Evolutionary conservation across 1,140 invertebrate species (phyloP), one percentile per base, ranked within the genome.

Genomic region (Danaus plexippus): DNA sequence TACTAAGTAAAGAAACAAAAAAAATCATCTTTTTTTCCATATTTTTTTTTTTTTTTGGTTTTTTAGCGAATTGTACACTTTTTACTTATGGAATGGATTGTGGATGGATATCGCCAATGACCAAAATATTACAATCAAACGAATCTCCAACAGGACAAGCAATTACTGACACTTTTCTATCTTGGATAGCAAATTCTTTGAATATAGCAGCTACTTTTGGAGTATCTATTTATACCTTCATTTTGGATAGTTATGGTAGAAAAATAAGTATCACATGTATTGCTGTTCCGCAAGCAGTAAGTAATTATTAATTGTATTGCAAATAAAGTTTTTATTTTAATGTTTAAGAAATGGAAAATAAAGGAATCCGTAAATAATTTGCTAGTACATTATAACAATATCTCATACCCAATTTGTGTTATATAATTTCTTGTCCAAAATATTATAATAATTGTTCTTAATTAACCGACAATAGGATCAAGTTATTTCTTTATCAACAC

Each of bases 61-160:
- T 57, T 61, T 15, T 47, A 65, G 63, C 53, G 18, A 59, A 55
- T 45, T 7, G 47, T 11, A 46, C 53, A 22, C 11, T 52, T 4
- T 22, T 63, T 1, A 13, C 46, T 0, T 63, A 59, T 46, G 61
- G 61, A 4, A 40, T 59, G 11, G 61, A 63, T 10, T 44, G 43
- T 45, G 61, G 61, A 8, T 63, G 61, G 61, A 63, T 59, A 40
- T 63, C 61, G 12, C 57, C 61, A 12, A 63, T 54, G 2, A 52
- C 57, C 0, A 63, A 59, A 11, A 56, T 56, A 5, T 11, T 63
- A 0, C 57, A 63, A 43, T 56, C 61, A 10, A 53, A 63, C 22
- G 18, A 11, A 32, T 63, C 61, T 50, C 48, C 55, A 9, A 49
- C 54, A 1, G 59, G 59, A 5, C 13, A 52, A n/a, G 53, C 53